A percentile compares a stretch with the other conserved stretches of the same genome.
phyloP scores from a whole-genome alignment of 1,140 invertebrate genomes.

The Pseudobourletiella spinata region DNA sequence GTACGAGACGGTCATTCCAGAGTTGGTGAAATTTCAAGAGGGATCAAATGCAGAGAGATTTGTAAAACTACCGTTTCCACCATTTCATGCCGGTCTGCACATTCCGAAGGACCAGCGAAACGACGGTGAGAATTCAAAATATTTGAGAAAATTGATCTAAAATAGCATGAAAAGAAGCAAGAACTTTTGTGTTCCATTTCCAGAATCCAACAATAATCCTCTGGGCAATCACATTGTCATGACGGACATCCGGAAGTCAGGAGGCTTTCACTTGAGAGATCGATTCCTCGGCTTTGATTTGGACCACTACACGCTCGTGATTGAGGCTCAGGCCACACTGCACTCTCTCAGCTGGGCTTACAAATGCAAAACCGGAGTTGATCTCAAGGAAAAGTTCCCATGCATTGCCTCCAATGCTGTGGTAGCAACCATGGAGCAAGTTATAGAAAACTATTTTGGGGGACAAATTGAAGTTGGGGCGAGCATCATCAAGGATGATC shows the following conservation, averaged over 20 bases:
- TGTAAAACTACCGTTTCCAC: not conserved
- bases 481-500: not conserved
- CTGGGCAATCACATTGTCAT: slow-evolving; percentile 39
- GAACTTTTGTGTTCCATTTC: not conserved
- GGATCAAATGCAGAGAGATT: not conserved
- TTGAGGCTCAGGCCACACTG: not conserved
- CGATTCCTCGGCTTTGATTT: slow-evolving; percentile 5
- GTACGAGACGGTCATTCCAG: too few relatives aligned
- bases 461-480: not conserved
- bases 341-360: not conserved
- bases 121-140: not conserved
- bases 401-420: not conserved
- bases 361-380: not conserved
- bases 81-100: not conserved
- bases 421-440: not conserved
- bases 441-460: not conserved
- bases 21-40: too few relatives aligned
- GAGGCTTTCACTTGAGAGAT: not conserved
- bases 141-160: not conserved
- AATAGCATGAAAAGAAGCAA: too few relatives aligned
- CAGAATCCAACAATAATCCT: too few relatives aligned
- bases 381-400: not conserved
- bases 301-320: slow-evolving; percentile 1
- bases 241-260: slow-evolving; percentile 17
- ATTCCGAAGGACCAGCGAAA: not conserved